phyloP scores from a whole-genome alignment of 2,113 vertebrate genomes.

The Neodon shergylaensis region DNA sequence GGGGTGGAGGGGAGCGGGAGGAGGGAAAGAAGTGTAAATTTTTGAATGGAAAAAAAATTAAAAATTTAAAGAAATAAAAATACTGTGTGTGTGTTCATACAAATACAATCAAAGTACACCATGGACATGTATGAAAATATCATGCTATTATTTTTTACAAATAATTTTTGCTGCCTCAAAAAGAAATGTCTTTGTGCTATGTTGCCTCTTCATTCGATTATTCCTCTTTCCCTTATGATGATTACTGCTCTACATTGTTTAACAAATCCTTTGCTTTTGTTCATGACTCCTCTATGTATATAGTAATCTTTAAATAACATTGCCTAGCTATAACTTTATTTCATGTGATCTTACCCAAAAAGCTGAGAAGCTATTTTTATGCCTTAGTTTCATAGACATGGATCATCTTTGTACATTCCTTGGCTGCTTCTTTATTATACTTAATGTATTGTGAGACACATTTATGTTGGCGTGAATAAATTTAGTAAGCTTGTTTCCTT shows the following conservation, averaged over 20 bases:
- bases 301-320: conserved; percentile 1
- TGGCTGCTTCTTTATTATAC: background rate
- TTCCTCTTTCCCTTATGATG: background rate
- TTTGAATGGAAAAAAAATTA: no score
- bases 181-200: background rate
- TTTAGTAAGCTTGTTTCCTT: background rate
- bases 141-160: background rate
- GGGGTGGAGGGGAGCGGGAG: no score
- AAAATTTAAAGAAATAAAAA: no score
- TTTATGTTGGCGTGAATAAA: background rate
- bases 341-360: background rate
- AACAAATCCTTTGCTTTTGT: conserved; percentile 3
- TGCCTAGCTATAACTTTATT: background rate
- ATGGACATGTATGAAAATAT: background rate
- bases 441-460: background rate
- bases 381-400: background rate
- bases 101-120: background rate
- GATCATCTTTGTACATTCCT: background rate
- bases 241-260: conserved; percentile 3
- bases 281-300: background rate
- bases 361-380: background rate
- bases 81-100: background rate
- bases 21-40: no score
- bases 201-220: background rate
- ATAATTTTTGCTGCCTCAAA: background rate